These are phyloP conservation scores for Pithys albifrons DNA, from an alignment of 2,113 vertebrate genomes.

Conservation along the genomic window DNA sequence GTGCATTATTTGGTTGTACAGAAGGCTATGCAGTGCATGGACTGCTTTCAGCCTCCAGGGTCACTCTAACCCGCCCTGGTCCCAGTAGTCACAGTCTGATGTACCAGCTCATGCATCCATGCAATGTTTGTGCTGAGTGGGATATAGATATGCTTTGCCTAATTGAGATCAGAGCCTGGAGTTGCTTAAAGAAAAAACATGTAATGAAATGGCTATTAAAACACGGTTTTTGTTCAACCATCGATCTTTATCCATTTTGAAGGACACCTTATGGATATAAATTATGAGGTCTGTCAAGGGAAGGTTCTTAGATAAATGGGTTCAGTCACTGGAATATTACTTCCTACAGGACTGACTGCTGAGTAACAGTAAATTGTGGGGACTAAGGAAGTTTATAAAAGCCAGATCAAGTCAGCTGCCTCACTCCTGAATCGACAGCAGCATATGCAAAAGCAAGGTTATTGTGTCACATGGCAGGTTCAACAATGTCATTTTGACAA, in stretches of 20 bases:
- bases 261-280: constrained; percentile 61
- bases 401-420: neutral
- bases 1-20: neutral
- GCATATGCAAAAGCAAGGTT: constrained; percentile 25
- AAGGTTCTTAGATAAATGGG: constrained; percentile 53
- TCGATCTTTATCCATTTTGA: constrained; percentile 50
- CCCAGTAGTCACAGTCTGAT: neutral
- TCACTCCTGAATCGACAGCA: neutral
- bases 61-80: neutral
- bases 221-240: neutral
- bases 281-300: constrained; percentile 55
- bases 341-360: constrained; percentile 29
- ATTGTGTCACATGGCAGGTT: neutral
- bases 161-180: neutral
- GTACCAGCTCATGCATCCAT: rapidly evolving
- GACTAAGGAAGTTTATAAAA: constrained; percentile 16
- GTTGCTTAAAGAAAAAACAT: constrained; percentile 7
- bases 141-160: neutral
- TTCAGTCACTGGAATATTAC: constrained; percentile 29
- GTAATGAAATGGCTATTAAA: neutral
- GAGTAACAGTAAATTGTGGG: neutral
- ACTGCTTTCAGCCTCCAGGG: neutral
- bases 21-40: too few species aligned
- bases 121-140: neutral
- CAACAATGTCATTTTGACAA: neutral